A percentile compares a stretch with the other conserved stretches of the same genome.
Conservation (phyloP, 2,797 vertebrate genomes). For the Anas bernieri region DNA sequence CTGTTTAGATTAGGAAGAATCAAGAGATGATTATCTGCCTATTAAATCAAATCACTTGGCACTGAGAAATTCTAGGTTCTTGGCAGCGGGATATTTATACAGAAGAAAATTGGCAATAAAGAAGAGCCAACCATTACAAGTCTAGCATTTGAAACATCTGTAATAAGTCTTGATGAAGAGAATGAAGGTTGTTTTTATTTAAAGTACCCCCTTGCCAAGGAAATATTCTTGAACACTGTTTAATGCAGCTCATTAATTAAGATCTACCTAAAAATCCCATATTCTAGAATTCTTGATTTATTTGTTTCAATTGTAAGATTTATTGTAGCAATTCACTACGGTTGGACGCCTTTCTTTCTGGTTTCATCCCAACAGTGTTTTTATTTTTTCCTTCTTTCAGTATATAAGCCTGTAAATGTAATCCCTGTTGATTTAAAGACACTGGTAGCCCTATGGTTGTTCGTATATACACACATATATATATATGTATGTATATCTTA, state of each 20-base stretch:
- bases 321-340: constrained; percentile 14
- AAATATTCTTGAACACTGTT: constrained; percentile 37
- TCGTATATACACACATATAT: not conserved
- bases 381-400: not conserved
- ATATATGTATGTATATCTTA: no score
- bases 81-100: constrained; percentile 49
- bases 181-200: constrained; percentile 21
- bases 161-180: constrained; percentile 36
- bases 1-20: constrained; percentile 43
- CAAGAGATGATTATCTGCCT: constrained; percentile 48
- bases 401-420: not conserved
- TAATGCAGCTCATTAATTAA: constrained; percentile 9
- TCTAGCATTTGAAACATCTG: constrained; percentile 37
- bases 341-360: constrained; percentile 1
- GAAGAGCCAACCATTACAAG: constrained; percentile 15
- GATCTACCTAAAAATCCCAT: not conserved
- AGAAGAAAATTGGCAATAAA: constrained; percentile 49
- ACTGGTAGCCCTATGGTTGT: not conserved
- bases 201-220: not conserved
- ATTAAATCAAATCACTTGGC: constrained; percentile 62
- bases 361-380: not conserved
- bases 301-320: constrained; percentile 34
- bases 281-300: constrained; percentile 29
- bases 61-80: not conserved
- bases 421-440: constrained; percentile 30